Evolutionary conservation across 1,140 invertebrate genomes (phyloP).

Genomic region (Paraescarpia echinospica): DNA sequence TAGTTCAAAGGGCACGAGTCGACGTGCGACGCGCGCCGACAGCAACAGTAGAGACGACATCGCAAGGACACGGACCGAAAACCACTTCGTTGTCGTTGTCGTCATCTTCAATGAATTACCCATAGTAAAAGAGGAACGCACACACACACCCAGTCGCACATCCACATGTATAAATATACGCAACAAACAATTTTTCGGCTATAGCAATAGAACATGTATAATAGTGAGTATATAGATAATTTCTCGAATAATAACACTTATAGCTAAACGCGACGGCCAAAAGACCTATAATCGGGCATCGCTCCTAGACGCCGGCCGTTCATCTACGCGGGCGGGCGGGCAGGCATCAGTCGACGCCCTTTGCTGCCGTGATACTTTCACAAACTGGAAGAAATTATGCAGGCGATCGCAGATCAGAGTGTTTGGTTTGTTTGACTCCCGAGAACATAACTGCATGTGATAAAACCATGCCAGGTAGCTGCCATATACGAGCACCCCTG

Average conservation of each 20-base stretch:
- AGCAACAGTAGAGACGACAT: neutral
- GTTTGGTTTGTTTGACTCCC: neutral
- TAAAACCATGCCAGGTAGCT: neutral
- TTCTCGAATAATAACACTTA: constrained; percentile 1
- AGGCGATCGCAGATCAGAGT: neutral
- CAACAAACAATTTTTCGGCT: neutral
- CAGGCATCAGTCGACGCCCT: no score
- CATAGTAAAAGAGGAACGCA: neutral
- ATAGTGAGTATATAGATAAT: constrained; percentile 6
- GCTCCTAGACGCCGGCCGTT: neutral
- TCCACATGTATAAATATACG: neutral
- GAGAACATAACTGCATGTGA: neutral
- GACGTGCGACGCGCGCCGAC: no score
- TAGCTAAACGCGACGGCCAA: neutral
- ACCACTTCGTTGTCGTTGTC: neutral
- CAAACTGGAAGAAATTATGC: constrained; percentile 1
- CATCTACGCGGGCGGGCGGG: neutral
- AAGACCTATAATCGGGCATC: neutral
- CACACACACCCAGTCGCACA: neutral
- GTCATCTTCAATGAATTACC: neutral
- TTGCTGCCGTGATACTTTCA: neutral
- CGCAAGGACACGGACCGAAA: neutral
- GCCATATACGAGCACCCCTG: neutral
- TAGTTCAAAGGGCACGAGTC: neutral
- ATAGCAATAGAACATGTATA: constrained; percentile 6